Evolutionary conservation across 2,113 vertebrate genomes (phyloP).

Genomic region (Cephalopterus ornatus): DNA sequence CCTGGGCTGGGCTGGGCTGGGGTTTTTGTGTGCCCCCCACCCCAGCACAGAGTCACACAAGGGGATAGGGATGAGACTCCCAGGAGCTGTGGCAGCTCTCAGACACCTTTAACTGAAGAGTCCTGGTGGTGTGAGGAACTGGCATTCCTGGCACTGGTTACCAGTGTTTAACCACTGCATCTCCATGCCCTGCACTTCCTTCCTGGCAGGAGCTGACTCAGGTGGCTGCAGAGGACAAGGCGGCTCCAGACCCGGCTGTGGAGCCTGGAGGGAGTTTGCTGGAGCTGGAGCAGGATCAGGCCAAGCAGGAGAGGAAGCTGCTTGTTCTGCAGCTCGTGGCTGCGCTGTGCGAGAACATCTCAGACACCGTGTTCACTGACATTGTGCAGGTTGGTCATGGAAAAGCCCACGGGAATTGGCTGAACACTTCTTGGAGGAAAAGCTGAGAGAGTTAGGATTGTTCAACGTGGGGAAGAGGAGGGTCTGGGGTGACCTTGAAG

Average conservation of each 20-base stretch:
- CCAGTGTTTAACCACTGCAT: rapidly evolving
- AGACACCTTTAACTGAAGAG: not conserved
- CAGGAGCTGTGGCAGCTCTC: not conserved
- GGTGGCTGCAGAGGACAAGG: slow-evolving; percentile 65
- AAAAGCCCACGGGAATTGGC: rapidly evolving
- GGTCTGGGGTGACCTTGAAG: not conserved
- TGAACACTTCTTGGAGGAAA: not conserved
- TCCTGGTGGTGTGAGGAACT: not conserved
- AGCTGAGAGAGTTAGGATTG: not conserved
- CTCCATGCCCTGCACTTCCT: not conserved
- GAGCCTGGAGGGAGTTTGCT: slow-evolving; percentile 69
- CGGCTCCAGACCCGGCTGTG: not conserved
- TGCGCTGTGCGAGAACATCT: slow-evolving; percentile 81
- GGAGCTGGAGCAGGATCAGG: slow-evolving; percentile 77
- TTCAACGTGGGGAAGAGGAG: not conserved
- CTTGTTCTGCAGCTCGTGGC: slow-evolving; percentile 86
- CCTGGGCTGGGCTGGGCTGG: not conserved
- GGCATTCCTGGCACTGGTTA: not conserved
- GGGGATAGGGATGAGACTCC: not conserved
- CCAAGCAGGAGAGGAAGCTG: slow-evolving; percentile 68
- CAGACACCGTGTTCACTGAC: slow-evolving; percentile 82
- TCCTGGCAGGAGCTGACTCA: slow-evolving; percentile 80
- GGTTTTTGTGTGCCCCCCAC: not conserved
- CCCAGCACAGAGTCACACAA: rapidly evolving
- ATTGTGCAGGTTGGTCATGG: slow-evolving; percentile 78